Base-by-base conservation (phyloP, 2,888 invertebrate species). In the Machimus atricapillus region DNA sequence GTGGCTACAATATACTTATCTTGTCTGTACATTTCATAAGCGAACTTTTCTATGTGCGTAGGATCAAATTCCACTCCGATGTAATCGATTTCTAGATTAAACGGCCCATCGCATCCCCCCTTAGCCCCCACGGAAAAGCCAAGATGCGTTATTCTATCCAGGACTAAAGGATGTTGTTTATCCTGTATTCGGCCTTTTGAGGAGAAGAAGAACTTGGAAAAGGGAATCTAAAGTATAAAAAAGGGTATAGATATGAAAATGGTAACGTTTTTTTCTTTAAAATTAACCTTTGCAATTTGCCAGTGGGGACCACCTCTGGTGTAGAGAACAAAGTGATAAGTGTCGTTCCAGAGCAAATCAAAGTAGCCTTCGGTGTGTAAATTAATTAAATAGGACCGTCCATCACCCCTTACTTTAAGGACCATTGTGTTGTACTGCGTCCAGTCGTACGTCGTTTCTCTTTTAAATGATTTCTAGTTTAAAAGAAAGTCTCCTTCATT, bases 231-330 rank as follows among this genome's bases (percentile, higher is more conserved):
- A 73, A 95, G 94, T 88, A 90, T 89, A 88, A 81, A 16, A 9
- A n/a, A 31, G 16, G 14, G 16, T 81, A 14, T 46, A 46, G 12
- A 46, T 14, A 46, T 2, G 16, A 46, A 16, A 46, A 14, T 3
- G 4, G 14, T 16, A 12, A 14, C 2, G 37, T 16, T 19, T 56
- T 66, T 40, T 23, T 12, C 12, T 14, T 14, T 14, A 9, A 3
- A 16, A 12, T 14, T 34, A 93, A 97, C 97, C 94, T 96, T 97
- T 37, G 96, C 95, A 88, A 95, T 93, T 93, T 99, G 99, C 99
- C 99, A 99, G 91, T 99, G 99, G 0, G 99, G 99, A 0, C 99
- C 99, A 58, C 99, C 99, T 92, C 98, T 95, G 0, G 99, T 99
- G 91, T 95, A 97, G 5, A 99, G 93, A 0, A 96, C 95, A 92